Base-by-base conservation (phyloP, 2,797 vertebrate genomes). In the Myiothlypis coronata region DNA sequence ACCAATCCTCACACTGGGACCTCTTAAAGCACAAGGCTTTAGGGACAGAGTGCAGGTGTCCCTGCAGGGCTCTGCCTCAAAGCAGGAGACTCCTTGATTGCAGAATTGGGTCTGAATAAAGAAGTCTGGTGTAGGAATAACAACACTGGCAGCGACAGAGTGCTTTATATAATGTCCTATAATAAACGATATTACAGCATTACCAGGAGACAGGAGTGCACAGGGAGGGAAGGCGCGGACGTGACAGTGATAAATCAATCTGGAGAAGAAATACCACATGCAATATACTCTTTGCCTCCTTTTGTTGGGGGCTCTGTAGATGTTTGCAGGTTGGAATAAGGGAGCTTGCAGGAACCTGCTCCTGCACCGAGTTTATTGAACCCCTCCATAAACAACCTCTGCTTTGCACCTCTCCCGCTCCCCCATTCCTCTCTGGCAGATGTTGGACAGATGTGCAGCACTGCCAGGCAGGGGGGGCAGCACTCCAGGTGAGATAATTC, bases 241-340 rank as follows among this genome's bases (percentile, higher is more conserved):
- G 8, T 95, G 95, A 76, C 89, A 91, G 44, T 86, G 94, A 94
- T 95, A 93, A 93, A 96, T 94, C 94, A 94, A 92, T 86, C 77
- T 9, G 35, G 72, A 61, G 87, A 55, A 94, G 78, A 83, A 92
- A 74, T 37, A 80, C 78, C 64, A 50, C 82, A 23, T 2, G 67
- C 83, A 95, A 95, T 93, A 82, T 84, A 57, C 41, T 74, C 90
- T 65, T 83, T 90, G 89, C 64, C 93, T 92, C 56, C 89, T 84
- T 96, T 94, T 87, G 67, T 95, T 65, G 87, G 87, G 87, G 85
- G 8, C 41, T 75, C 76, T 84, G 74, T 94, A 64, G 92, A 93
- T 92, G 68, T 59, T 88, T 81, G 76, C 75, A 28, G 68, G 83
- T 59, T 88, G 14, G 76, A 94, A 80, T 72, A 89, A 88, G 2